Conservation (phyloP, 2,888 invertebrate species). For the Rapana venosa region DNA sequence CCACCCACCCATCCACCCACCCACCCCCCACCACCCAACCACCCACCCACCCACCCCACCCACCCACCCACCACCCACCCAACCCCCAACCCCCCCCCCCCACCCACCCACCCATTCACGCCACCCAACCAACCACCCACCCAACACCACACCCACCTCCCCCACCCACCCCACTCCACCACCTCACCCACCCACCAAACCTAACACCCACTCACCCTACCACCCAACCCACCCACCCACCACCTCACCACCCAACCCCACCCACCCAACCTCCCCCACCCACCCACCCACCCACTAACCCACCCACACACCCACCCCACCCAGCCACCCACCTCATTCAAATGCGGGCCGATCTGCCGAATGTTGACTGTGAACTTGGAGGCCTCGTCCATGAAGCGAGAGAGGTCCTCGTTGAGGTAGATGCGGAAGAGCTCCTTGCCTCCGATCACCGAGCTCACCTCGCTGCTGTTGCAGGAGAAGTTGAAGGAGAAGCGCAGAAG, state of each 20-base stretch:
- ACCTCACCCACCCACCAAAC: too few species aligned
- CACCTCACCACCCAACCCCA: too few species aligned
- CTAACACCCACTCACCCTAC: too few species aligned
- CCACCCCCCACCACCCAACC: too few species aligned
- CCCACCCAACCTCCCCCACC: too few species aligned
- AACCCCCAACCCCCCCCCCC: too few species aligned
- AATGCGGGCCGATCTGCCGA: neutral
- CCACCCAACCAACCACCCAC: too few species aligned
- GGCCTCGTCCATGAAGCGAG: neutral
- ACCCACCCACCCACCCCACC: neutral
- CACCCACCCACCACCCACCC: too few species aligned
- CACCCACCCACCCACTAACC: neutral
- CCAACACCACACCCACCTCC: neutral
- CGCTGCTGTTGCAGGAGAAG: neutral
- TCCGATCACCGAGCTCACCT: neutral
- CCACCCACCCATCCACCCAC: neutral
- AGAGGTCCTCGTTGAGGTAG: neutral
- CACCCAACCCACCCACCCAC: neutral
- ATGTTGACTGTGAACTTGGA: neutral
- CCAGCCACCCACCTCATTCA: neutral
- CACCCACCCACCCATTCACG: too few species aligned
- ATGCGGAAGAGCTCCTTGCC: neutral
- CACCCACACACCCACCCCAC: neutral
- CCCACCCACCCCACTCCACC: neutral
- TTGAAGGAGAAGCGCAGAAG: conserved; percentile 1